Evolutionary conservation across 2,797 vertebrate genomes (phyloP).

Genomic region (Discoglossus pictus): DNA sequence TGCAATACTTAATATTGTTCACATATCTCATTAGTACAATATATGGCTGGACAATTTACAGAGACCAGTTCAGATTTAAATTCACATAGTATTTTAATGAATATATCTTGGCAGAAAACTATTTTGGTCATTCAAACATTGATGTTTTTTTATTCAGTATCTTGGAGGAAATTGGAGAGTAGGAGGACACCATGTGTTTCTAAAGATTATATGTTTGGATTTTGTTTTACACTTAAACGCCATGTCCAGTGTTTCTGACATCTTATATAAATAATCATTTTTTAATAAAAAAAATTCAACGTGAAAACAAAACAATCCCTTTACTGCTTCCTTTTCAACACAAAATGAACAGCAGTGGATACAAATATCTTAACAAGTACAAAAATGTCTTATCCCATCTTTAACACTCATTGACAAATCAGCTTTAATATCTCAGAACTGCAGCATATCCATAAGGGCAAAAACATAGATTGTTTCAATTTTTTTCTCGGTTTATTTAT

Average conservation of each 20-base stretch:
- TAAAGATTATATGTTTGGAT: slow-evolving; percentile 75
- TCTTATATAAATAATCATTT: slow-evolving; percentile 95
- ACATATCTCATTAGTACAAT: too few species aligned
- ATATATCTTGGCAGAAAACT: too few species aligned
- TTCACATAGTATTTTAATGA: too few species aligned
- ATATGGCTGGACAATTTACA: too few species aligned
- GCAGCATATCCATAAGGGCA: slow-evolving; percentile 99
- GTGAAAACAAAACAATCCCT: slow-evolving; percentile 80
- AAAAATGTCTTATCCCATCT: slow-evolving; percentile 87
- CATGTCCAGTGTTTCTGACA: slow-evolving; percentile 99
- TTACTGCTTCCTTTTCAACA: slow-evolving; percentile 89
- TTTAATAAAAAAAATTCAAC: slow-evolving; percentile 71
- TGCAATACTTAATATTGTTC: too few species aligned
- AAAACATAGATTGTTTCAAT: slow-evolving; percentile 82
- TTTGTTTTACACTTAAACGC: slow-evolving; percentile 78
- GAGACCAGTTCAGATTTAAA: too few species aligned
- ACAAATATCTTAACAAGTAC: slow-evolving; percentile 94
- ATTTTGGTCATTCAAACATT: too few species aligned
- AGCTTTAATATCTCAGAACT: slow-evolving; percentile 86
- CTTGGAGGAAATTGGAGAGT: slow-evolving; percentile 56
- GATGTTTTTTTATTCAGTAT: too few species aligned
- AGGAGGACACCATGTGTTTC: slow-evolving; percentile 71
- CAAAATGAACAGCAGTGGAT: slow-evolving; percentile 96
- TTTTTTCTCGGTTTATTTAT: slow-evolving; percentile 71
- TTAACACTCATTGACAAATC: slow-evolving; percentile 84